phyloP scores from a whole-genome alignment of 2,797 vertebrate species.

The Helarctos malayanus region DNA sequence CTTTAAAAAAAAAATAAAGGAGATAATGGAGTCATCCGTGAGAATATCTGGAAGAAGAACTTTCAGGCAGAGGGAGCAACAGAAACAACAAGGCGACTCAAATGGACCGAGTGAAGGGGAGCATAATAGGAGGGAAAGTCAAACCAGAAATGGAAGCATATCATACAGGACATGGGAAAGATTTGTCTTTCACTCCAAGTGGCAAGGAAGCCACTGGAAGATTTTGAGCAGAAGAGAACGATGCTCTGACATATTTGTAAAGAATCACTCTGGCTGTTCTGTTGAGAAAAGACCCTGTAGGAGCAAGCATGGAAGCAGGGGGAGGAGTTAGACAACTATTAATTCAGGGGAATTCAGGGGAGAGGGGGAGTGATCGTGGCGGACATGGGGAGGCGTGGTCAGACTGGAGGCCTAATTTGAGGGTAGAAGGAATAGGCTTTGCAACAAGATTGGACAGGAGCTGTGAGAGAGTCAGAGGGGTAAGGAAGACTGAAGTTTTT shows the following conservation, averaged over 20 bases:
- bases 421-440: neutral
- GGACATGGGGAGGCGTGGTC: neutral
- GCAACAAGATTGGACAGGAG: neutral
- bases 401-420: neutral
- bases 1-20: neutral
- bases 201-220: neutral
- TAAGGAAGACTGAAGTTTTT: neutral
- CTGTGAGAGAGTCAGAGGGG: neutral
- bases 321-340: neutral
- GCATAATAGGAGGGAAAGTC: neutral
- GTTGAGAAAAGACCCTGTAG: neutral
- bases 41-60: neutral
- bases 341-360: neutral
- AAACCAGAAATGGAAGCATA: too few relatives aligned
- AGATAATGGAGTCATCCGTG: neutral
- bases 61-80: neutral
- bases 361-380: neutral
- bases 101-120: neutral
- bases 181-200: neutral
- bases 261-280: neutral
- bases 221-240: neutral
- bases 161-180: neutral
- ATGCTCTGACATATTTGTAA: neutral
- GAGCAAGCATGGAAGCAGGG: neutral
- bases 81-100: neutral